Percentiles rank a stretch among this genome's conserved stretches.
These are phyloP conservation scores for Agrypnus murinus DNA, from an alignment of 2,888 invertebrate species.

Conservation along the genomic window DNA sequence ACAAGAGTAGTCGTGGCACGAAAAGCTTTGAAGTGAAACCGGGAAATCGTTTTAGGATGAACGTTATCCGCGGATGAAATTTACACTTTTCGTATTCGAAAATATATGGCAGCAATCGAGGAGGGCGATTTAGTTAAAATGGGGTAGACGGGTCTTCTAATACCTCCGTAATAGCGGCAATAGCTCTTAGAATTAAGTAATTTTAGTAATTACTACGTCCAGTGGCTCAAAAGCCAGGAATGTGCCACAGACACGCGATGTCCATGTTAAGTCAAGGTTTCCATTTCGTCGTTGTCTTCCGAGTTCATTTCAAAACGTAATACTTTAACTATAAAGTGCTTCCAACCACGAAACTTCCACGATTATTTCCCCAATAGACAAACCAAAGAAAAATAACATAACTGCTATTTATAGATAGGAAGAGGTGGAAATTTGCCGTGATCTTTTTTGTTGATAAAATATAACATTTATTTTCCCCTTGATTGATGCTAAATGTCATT, in stretches of 20 bases:
- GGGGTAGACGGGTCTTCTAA: slow-evolving; percentile 35
- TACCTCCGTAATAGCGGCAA: slow-evolving; percentile 46
- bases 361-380: no score
- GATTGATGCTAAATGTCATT: no score
- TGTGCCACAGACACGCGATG: slow-evolving; percentile 47
- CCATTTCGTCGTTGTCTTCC: slow-evolving; percentile 36
- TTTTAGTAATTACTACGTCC: slow-evolving; percentile 49
- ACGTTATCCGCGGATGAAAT: slow-evolving; percentile 26
- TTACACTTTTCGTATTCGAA: slow-evolving; percentile 39
- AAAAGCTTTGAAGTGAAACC: slow-evolving; percentile 44
- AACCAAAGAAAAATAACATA: no score
- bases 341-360: slow-evolving; percentile 10
- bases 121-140: slow-evolving; percentile 43
- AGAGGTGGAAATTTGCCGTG: background rate
- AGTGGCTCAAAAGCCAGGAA: slow-evolving; percentile 47
- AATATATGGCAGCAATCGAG: slow-evolving; percentile 44
- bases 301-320: slow-evolving; percentile 25
- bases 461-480: background rate
- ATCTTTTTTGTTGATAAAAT: background rate
- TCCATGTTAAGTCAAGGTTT: slow-evolving; percentile 41
- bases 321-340: slow-evolving; percentile 31
- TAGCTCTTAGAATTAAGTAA: slow-evolving; percentile 51
- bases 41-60: slow-evolving; percentile 42
- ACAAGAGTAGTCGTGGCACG: slow-evolving; percentile 17
- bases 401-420: no score